Evolutionary conservation across 1,140 invertebrate genomes (phyloP).

Genomic region (Dinoponera quadriceps): DNA sequence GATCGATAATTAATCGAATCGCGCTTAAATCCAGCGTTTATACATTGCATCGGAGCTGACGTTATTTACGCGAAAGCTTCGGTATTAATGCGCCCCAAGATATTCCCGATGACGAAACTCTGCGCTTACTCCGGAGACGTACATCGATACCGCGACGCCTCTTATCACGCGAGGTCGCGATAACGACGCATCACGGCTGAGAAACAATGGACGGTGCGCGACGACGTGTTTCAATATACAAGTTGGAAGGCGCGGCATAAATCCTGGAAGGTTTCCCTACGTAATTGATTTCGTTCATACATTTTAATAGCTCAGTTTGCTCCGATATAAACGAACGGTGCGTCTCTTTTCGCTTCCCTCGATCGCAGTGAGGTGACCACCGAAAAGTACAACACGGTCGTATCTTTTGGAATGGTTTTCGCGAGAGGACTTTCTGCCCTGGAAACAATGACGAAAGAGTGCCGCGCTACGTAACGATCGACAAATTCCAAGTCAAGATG

Average conservation of each 20-base stretch:
- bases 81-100: constrained; percentile 2
- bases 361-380: neutral
- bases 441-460: constrained; percentile 59
- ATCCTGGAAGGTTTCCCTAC: constrained; percentile 60
- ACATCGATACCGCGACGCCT: constrained; percentile 35
- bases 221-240: constrained; percentile 30
- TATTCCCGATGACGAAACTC: constrained; percentile 44
- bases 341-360: neutral
- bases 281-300: constrained; percentile 59
- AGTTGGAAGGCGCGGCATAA: constrained; percentile 58
- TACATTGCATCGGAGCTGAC: neutral
- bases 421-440: too few species aligned
- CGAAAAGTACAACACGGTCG: too few species aligned
- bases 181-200: constrained; percentile 16
- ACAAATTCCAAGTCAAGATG: constrained; percentile 56
- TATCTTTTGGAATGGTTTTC: too few species aligned
- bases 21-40: constrained; percentile 31
- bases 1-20: constrained; percentile 24
- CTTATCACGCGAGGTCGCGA: constrained; percentile 44
- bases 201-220: constrained; percentile 48
- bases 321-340: constrained; percentile 31
- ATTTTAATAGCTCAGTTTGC: constrained; percentile 48
- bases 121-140: neutral
- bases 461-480: constrained; percentile 51
- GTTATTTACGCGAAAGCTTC: constrained; percentile 26